phyloP scores from a whole-genome alignment of 1,140 invertebrate genomes.

The Venustaconcha ellipsiformis region DNA sequence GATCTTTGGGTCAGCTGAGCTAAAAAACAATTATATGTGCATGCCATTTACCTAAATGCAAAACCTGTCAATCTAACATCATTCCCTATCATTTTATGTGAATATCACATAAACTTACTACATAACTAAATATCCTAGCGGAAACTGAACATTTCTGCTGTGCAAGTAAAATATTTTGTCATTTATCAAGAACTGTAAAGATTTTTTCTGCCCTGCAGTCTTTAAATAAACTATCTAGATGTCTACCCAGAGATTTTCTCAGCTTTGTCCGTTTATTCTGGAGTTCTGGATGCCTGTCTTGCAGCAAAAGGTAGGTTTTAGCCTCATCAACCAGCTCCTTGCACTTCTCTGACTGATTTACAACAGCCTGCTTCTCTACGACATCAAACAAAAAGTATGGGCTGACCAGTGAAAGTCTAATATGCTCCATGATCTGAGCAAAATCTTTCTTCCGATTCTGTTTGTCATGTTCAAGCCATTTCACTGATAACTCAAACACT shows the following conservation, averaged over 20 bases:
- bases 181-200: too few species aligned
- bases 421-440: conserved; percentile 70
- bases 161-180: too few species aligned
- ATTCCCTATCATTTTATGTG: too few species aligned
- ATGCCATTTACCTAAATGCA: too few species aligned
- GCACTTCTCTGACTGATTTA: conserved; percentile 61
- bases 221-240: too few species aligned
- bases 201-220: too few species aligned
- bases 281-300: conserved; percentile 70
- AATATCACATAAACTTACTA: too few species aligned
- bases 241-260: conserved; percentile 61
- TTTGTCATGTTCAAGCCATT: conserved; percentile 70
- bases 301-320: conserved; percentile 71
- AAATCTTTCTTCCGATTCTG: conserved; percentile 45
- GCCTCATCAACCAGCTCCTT: conserved; percentile 71
- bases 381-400: conserved; percentile 74
- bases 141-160: too few species aligned
- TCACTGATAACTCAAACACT: conserved; percentile 71
- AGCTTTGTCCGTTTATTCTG: conserved; percentile 64
- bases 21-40: too few species aligned
- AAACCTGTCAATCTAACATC: too few species aligned
- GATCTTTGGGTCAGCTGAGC: too few species aligned
- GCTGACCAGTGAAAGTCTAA: conserved; percentile 71
- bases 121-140: too few species aligned
- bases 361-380: conserved; percentile 68